Evolutionary conservation across 92 coral and sea anemone genomes (phyloP).

Genomic region (Zoanthus gigantus): DNA sequence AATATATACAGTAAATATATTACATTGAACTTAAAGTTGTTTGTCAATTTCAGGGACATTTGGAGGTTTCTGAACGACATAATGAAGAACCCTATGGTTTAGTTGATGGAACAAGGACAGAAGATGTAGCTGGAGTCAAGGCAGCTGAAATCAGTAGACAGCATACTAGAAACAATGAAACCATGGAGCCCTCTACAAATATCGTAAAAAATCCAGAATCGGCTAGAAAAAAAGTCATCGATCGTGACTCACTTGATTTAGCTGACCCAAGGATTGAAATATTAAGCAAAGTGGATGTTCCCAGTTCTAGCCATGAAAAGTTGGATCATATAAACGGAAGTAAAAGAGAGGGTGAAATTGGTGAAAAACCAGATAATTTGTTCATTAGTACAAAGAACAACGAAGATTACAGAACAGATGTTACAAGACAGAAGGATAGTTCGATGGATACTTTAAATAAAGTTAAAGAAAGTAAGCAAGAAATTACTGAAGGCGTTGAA

Average conservation of each 20-base stretch:
- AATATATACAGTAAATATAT: no score
- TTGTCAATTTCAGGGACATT: conserved; percentile 4
- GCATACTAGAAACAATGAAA: neutral
- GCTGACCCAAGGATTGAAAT: neutral
- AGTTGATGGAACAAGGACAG: neutral
- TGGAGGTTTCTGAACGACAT: neutral
- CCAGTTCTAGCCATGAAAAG: neutral
- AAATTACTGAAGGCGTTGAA: conserved; percentile 9
- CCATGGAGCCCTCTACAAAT: neutral
- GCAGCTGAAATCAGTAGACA: neutral
- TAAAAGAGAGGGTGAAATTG: neutral
- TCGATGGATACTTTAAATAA: neutral
- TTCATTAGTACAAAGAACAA: neutral
- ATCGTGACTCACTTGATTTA: neutral
- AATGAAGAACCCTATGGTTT: neutral
- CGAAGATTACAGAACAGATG: neutral
- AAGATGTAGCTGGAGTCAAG: neutral
- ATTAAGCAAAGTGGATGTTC: neutral
- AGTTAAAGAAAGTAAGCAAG: neutral
- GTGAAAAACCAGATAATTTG: neutral
- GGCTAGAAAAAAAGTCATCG: neutral
- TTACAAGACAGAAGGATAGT: neutral
- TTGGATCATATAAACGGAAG: neutral
- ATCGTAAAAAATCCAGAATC: neutral
- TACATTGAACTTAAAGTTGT: neutral